Base-by-base conservation (phyloP, 2,797 vertebrate genomes). In the Rhodeus uyekii region DNA sequence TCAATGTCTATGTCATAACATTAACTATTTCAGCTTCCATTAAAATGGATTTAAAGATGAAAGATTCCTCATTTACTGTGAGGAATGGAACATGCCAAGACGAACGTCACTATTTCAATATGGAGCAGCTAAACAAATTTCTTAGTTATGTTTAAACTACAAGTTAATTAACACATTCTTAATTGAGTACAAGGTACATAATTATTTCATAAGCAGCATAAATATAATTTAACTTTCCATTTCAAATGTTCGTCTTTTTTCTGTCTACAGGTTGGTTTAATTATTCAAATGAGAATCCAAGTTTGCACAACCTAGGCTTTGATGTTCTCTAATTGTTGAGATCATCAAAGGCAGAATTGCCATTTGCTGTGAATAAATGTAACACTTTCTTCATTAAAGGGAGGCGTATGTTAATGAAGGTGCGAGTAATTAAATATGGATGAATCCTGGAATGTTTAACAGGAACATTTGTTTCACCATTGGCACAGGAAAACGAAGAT, bases 311-410 rank as follows among this genome's bases (percentile, higher is more conserved):
- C 95, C 95, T 96, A 95, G 92, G 95, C 96, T 97, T 97, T 97
- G 96, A 97, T 97, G 96, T 94, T 93, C 95, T 94, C 95, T 96
- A 97, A 97, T 97, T 96, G 96, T 96, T 95, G 92, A 93, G 94
- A 96, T 96, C 96, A 96, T 97, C 96, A 97, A 96, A 97, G 96
- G 96, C 95, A 93, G 94, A 96, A 95, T 95, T 94, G 92, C 95
- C 94, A 95, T 95, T 96, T 95, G 94, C 94, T 95, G 95, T 94
- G 95, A 96, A 95, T 96, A 95, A 95, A 96, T 96, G 95, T 94
- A 95, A 95, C 94, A 96, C 96, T 95, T 95, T 95, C 95, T 79
- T 78, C 76, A 87, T 89, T 84, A 86, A 87, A 96, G 93, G 94
- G 94, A 96, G 95, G 96, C 93, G 94, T 94, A 96, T 95, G 94